A percentile compares a stretch with the other conserved stretches of the same genome.
Evolutionary conservation across 2,888 invertebrate species (phyloP).

Genomic region (Cremastinae sp.): DNA sequence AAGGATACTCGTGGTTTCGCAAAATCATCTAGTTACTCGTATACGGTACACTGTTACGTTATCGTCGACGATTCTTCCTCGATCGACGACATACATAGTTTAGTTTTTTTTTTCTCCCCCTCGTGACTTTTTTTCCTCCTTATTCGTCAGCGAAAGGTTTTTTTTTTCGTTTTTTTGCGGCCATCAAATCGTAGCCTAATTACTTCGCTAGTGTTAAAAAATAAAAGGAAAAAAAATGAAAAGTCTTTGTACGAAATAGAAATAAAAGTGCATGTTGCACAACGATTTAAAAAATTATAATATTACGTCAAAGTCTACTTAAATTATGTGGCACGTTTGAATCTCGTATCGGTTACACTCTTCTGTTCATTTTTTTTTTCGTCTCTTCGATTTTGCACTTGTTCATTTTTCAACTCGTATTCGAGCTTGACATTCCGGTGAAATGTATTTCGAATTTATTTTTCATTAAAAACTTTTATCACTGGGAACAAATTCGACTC

Average conservation of each 20-base stretch:
- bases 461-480: no score
- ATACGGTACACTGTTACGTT: constrained; percentile 34
- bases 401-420: background rate
- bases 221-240: no score
- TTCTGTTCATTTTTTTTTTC: background rate
- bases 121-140: no score
- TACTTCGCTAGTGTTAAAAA: no score
- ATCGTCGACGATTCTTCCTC: background rate
- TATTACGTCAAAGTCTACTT: constrained; percentile 52
- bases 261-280: constrained; percentile 10
- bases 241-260: background rate
- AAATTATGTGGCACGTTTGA: constrained; percentile 65
- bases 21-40: constrained; percentile 25
- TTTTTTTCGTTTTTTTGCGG: background rate
- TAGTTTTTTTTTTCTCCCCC: background rate
- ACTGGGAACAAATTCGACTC: no score
- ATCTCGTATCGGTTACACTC: constrained; percentile 24
- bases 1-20: constrained; percentile 37
- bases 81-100: constrained; percentile 1
- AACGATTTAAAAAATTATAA: constrained; percentile 23
- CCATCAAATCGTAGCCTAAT: background rate
- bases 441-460: no score
- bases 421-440: no score
- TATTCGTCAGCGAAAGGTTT: background rate
- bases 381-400: background rate